Evolutionary conservation across 2,888 invertebrate species (phyloP).

Genomic region (Polydrusus pterygomalis): DNA sequence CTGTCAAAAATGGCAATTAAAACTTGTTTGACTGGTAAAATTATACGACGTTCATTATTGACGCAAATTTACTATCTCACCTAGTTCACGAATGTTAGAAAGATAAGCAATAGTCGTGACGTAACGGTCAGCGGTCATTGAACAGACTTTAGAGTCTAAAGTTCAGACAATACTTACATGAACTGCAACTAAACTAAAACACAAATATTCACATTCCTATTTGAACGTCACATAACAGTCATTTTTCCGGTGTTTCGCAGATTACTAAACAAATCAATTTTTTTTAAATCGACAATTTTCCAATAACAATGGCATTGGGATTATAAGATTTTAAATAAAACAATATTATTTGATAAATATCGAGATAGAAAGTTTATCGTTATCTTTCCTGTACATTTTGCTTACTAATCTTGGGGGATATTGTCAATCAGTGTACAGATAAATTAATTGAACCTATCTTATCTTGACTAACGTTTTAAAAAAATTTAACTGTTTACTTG

Average conservation of each 20-base stretch:
- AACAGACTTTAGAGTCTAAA: no score
- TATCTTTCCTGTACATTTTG: background rate
- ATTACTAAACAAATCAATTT: constrained; percentile 11
- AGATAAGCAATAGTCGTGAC: no score
- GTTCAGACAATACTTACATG: background rate
- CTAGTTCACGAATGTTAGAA: no score
- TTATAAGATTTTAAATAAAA: constrained; percentile 38
- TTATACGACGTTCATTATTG: no score
- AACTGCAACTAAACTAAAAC: background rate
- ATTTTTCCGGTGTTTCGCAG: no score
- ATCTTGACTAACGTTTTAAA: constrained; percentile 1
- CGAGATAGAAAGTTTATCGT: constrained; percentile 3
- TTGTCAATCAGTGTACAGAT: constrained; percentile 27
- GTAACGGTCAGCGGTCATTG: no score
- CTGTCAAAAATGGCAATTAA: no score
- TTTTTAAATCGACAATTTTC: constrained; percentile 13
- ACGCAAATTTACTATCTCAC: no score
- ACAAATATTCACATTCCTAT: constrained; percentile 14
- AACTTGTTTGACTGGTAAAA: no score
- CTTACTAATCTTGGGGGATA: constrained; percentile 17
- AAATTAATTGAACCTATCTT: constrained; percentile 13
- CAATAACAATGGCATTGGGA: constrained; percentile 37
- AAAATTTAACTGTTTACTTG: background rate
- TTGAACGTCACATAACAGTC: constrained; percentile 11
- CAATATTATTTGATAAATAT: constrained; percentile 14